Conservation (phyloP, 2,888 invertebrate species). For the Pseudococcus viburni region DNA sequence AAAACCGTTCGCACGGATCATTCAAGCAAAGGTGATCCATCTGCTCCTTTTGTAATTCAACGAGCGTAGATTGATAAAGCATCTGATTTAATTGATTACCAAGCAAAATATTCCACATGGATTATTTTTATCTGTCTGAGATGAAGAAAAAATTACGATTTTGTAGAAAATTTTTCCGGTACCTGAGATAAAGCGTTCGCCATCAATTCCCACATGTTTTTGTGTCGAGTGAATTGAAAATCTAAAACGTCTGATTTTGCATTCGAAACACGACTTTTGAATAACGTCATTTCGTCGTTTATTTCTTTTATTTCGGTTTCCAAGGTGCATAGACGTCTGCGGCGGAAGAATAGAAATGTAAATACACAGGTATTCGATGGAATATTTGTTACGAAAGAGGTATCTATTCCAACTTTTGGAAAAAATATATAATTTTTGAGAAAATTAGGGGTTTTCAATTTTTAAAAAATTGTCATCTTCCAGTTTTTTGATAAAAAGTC, state of each 20-base stretch:
- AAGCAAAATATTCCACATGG: conserved; percentile 52
- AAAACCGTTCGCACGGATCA: conserved; percentile 47
- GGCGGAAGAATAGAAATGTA: background rate
- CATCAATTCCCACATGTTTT: conserved; percentile 57
- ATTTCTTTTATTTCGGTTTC: conserved; percentile 54
- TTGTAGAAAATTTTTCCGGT: conserved; percentile 47
- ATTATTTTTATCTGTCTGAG: conserved; percentile 39
- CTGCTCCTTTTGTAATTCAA: conserved; percentile 54
- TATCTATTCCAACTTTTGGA: too few species aligned
- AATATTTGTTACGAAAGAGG: too few species aligned
- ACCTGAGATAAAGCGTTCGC: conserved; percentile 27
- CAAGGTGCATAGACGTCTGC: background rate
- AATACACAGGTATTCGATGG: background rate
- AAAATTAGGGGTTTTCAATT: too few species aligned
- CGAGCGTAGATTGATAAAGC: conserved; percentile 53
- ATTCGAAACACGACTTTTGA: conserved; percentile 1
- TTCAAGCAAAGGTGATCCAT: conserved; percentile 41
- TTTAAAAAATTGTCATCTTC: too few species aligned
- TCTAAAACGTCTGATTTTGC: conserved; percentile 39
- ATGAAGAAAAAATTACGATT: conserved; percentile 15
- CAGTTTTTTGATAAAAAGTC: too few species aligned
- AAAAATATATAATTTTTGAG: too few species aligned
- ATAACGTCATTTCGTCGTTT: background rate
- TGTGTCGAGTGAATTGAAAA: conserved; percentile 51
- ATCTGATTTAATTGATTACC: conserved; percentile 55